These are phyloP conservation scores for Porites lobata DNA, from an alignment of 92 coral and sea anemone species.

Conservation along the genomic window DNA sequence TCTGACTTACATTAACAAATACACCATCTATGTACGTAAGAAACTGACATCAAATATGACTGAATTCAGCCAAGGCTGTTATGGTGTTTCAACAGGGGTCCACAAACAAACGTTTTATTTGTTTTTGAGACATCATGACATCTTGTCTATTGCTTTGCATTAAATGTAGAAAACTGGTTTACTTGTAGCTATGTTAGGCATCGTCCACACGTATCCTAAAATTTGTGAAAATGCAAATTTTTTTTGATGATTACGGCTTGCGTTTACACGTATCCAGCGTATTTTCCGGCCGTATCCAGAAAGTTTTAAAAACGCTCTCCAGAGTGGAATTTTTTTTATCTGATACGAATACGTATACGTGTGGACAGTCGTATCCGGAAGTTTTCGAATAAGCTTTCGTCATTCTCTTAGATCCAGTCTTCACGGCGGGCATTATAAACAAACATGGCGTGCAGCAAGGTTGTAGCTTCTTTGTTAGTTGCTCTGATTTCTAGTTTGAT, in stretches of 20 bases:
- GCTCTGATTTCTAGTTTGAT: conserved; percentile 68
- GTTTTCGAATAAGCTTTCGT: conserved; percentile 57
- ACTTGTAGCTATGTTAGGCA: conserved; percentile 22
- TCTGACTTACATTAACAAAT: too few species aligned
- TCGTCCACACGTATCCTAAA: conserved; percentile 71
- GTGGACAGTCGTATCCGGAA: conserved; percentile 62
- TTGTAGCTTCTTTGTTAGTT: conserved; percentile 65
- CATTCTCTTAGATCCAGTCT: conserved; percentile 62
- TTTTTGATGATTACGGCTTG: conserved; percentile 40
- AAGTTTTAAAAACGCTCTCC: conserved; percentile 37
- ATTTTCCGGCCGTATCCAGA: conserved; percentile 42
- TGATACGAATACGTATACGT: conserved; percentile 55
- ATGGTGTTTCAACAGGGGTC: too few species aligned
- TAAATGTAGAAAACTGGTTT: too few species aligned
- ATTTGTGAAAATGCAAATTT: conserved; percentile 66
- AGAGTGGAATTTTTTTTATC: conserved; percentile 36
- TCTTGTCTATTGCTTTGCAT: too few species aligned
- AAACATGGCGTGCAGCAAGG: conserved; percentile 70
- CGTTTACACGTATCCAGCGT: too few species aligned
- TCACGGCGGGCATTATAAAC: conserved; percentile 59
- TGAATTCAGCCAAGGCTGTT: too few species aligned
- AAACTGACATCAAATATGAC: too few species aligned
- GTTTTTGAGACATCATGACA: too few species aligned
- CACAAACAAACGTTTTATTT: too few species aligned
- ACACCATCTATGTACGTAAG: too few species aligned